These are phyloP conservation scores for Drosophila subpulchrella DNA, from an alignment of 1,140 invertebrate genomes.

Conservation along the genomic window DNA sequence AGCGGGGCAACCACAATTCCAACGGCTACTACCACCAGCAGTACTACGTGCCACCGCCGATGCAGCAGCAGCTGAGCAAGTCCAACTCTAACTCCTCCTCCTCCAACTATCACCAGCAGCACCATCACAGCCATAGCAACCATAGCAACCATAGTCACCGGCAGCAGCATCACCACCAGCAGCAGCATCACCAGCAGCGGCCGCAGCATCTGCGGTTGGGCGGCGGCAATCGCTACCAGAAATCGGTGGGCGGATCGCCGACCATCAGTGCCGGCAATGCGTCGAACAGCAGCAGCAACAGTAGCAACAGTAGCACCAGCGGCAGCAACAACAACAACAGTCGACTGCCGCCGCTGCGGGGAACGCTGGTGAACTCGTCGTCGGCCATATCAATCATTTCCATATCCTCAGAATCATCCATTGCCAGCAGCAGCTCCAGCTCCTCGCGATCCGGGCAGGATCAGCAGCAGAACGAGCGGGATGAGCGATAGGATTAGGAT, in stretches of 20 bases:
- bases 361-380: conserved; percentile 69
- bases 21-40: conserved; percentile 73
- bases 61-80: conserved; percentile 78
- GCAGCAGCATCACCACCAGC: conserved; percentile 42
- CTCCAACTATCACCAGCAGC: conserved; percentile 34
- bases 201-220: conserved; percentile 36
- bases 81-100: conserved; percentile 41
- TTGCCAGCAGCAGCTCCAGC: conserved; percentile 64
- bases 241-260: conserved; percentile 26
- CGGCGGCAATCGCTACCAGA: conserved; percentile 28
- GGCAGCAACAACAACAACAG: conserved; percentile 25
- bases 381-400: conserved; percentile 81
- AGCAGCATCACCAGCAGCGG: conserved; percentile 45
- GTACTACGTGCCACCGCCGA: conserved; percentile 80
- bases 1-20: conserved; percentile 28
- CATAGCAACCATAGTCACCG: conserved; percentile 40
- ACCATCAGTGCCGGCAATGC: conserved; percentile 13
- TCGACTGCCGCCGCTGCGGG: conserved; percentile 58
- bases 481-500: conserved; percentile 33
- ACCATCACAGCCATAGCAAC: conserved; percentile 45
- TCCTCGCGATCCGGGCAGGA: conserved; percentile 67
- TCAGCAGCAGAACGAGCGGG: conserved; percentile 37
- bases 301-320: conserved; percentile 25
- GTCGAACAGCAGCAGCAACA: conserved; percentile 33
- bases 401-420: conserved; percentile 82